These are phyloP conservation scores for Pachyramphus minor DNA, from an alignment of 2,113 vertebrate genomes.

Conservation along the genomic window DNA sequence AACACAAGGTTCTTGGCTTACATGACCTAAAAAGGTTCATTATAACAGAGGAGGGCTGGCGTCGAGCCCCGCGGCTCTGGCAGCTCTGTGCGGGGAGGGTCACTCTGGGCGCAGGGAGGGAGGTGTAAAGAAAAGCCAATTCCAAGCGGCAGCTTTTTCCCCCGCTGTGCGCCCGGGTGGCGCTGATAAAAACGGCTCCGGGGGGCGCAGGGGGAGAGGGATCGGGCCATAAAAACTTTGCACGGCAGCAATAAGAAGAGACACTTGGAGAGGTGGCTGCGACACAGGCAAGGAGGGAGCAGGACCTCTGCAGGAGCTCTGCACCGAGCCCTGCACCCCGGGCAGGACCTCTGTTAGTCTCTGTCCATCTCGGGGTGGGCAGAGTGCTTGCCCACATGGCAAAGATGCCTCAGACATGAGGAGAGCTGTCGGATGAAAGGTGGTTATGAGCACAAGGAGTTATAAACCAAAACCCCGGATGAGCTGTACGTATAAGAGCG, in stretches of 20 bases:
- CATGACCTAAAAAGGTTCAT: background rate
- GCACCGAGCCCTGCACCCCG: rapidly evolving
- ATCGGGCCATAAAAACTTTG: background rate
- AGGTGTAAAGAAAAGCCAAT: background rate
- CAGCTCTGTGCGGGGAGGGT: background rate
- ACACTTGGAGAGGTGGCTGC: rapidly evolving
- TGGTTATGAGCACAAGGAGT: rapidly evolving
- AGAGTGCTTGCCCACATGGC: background rate
- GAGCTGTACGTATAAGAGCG: background rate
- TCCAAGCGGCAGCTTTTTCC: background rate
- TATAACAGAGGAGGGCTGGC: background rate
- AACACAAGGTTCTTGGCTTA: background rate
- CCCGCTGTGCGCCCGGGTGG: rapidly evolving
- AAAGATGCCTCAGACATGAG: background rate
- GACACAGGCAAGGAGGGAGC: background rate
- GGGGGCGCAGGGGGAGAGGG: background rate
- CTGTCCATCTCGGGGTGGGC: background rate
- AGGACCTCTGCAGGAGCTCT: too few species aligned
- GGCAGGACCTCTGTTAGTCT: background rate
- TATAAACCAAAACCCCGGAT: background rate
- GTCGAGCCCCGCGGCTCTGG: background rate
- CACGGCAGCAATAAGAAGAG: background rate
- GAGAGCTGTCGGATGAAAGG: background rate
- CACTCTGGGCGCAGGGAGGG: background rate
- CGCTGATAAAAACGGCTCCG: rapidly evolving